Base-by-base conservation (phyloP, 1,140 invertebrate species). In the Aradophagus sp. region DNA sequence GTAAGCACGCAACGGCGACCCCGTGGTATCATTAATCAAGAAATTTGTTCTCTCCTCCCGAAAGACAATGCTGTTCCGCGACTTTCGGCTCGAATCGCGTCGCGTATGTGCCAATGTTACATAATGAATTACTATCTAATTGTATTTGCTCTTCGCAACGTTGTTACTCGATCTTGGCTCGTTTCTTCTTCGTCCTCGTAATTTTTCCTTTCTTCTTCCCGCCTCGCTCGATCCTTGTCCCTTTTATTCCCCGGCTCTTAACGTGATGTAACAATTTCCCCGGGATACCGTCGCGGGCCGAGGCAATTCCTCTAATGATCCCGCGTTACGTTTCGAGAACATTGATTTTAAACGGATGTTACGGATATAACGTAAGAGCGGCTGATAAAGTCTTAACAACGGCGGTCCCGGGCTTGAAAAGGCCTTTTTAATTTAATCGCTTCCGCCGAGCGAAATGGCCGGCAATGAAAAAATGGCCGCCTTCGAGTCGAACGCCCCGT, bases 291-390 rank as follows among this genome's bases (percentile, higher is more conserved):
- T 58, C 36, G n/a, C 32, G 5, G 27, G 41, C 35, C 20, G 23
- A 8, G 47, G 44, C 58, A 63, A 62, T 70, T 62, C 52, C 56
- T 70, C 58, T 70, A 70, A 70, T 58, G 66, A 70, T 45, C 44
- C 52, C 17, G 29, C 44, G 35, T 62, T 63, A 53, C 59, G 59
- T 63, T 59, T 58, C 67, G 17, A 59, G 67, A 62, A 70, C 67
- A 70, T 70, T 70, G 67, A 70, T 70, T 70, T 70, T 63, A 63
- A 70, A 50, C 67, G 20, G 59, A 56, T 70, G 67, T 53, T 63
- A 50, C 67, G 20, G 59, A 56, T 70, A 59, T 53, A 63, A 63
- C 52, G 58, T 58, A 70, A 63, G 47, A 71, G 61, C 59, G 59
- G 38, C 45, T 55, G 38, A 65, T 71, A 70, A 70, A 71, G 44